Percentiles rank a stretch among this genome's conserved stretches.
Conservation (phyloP, 2,113 vertebrate species). For the Mola mola region DNA sequence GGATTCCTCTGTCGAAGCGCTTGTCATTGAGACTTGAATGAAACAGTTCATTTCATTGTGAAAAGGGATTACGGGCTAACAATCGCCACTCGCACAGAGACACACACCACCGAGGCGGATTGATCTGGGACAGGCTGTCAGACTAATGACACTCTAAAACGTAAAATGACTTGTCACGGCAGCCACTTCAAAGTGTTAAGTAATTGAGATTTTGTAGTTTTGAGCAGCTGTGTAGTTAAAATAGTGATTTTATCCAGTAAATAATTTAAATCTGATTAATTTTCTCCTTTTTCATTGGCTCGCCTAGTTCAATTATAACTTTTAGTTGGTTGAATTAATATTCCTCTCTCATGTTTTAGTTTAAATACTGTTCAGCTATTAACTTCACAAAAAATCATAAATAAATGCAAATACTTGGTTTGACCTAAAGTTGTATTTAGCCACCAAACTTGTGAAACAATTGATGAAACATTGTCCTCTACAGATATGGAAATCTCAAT, state of each 20-base stretch:
- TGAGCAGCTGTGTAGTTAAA: not conserved
- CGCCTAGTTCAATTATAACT: too few species aligned
- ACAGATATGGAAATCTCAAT: too few species aligned
- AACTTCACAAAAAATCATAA: too few species aligned
- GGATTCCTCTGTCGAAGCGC: slow-evolving; percentile 69
- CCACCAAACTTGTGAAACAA: too few species aligned
- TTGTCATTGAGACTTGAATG: slow-evolving; percentile 57
- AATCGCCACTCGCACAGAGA: slow-evolving; percentile 31
- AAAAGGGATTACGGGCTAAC: slow-evolving; percentile 66
- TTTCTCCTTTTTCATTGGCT: not conserved
- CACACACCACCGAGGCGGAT: slow-evolving; percentile 19
- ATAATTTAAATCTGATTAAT: not conserved
- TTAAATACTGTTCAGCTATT: too few species aligned
- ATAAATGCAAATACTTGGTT: too few species aligned
- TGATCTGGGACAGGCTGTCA: slow-evolving; percentile 37
- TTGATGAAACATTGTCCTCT: too few species aligned
- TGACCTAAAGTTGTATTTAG: too few species aligned
- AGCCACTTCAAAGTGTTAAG: too few species aligned
- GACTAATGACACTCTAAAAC: slow-evolving; percentile 15
- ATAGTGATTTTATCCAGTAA: not conserved
- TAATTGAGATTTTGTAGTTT: too few species aligned
- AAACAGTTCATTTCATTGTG: slow-evolving; percentile 58
- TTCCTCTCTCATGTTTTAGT: too few species aligned
- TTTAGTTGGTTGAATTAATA: too few species aligned
- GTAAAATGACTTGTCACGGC: slow-evolving; percentile 14